Percentiles rank a stretch among this genome's conserved stretches.
Evolutionary conservation across 2,797 vertebrate species (phyloP).

Genomic region (Sebastes iracundus): DNA sequence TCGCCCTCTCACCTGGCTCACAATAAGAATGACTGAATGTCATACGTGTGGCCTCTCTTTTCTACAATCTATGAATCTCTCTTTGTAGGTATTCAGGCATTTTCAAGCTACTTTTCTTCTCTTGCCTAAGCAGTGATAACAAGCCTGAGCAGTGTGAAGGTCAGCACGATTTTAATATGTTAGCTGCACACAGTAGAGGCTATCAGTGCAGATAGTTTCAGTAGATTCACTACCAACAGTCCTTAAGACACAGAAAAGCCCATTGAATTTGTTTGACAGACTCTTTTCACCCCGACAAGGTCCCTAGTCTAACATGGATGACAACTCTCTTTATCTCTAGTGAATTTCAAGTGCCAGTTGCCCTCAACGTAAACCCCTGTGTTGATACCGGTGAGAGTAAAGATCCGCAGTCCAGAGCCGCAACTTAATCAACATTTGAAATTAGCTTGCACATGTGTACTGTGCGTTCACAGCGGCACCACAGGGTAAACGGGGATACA

Average conservation of each 20-base stretch:
- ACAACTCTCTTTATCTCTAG: slow-evolving; percentile 17
- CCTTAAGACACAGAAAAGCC: slow-evolving; percentile 49
- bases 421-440: slow-evolving; percentile 50
- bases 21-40: not conserved
- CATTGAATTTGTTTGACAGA: slow-evolving; percentile 16
- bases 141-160: slow-evolving; percentile 46
- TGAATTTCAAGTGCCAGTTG: slow-evolving; percentile 28
- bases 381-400: slow-evolving; percentile 21
- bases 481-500: slow-evolving; percentile 65
- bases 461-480: slow-evolving; percentile 33
- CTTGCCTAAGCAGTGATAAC: slow-evolving; percentile 37
- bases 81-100: slow-evolving; percentile 18
- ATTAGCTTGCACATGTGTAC: slow-evolving; percentile 30
- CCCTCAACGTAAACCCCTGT: slow-evolving; percentile 18
- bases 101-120: not conserved
- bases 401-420: slow-evolving; percentile 42
- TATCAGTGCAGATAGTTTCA: slow-evolving; percentile 56
- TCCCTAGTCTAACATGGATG: slow-evolving; percentile 20
- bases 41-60: not conserved
- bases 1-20: slow-evolving; percentile 3
- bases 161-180: slow-evolving; percentile 59
- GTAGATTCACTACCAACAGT: slow-evolving; percentile 43
- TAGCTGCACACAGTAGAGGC: slow-evolving; percentile 24
- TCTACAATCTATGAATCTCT: slow-evolving; percentile 2
- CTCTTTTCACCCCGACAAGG: slow-evolving; percentile 10